Conservation (phyloP, 2,113 vertebrate species). For the Kryptolebias marmoratus region DNA sequence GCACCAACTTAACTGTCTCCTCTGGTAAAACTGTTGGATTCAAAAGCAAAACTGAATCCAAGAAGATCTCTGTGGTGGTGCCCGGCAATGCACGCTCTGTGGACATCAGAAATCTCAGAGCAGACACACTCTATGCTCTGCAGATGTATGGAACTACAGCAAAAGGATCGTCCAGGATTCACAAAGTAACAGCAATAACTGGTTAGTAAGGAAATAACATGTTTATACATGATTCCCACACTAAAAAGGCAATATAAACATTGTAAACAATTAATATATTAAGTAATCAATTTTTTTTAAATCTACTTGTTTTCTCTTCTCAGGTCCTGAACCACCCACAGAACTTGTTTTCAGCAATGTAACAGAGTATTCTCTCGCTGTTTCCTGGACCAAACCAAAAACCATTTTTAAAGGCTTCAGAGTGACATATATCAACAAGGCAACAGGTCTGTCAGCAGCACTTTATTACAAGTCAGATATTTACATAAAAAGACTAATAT, state of each 20-base stretch:
- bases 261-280: not conserved
- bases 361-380: constrained; percentile 75
- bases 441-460: constrained; percentile 67
- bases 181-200: constrained; percentile 70
- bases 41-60: constrained; percentile 60
- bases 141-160: constrained; percentile 64
- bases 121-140: constrained; percentile 63
- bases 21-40: constrained; percentile 52
- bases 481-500: not conserved
- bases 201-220: constrained; percentile 50
- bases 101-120: constrained; percentile 66
- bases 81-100: constrained; percentile 66
- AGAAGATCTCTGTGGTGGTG: constrained; percentile 73
- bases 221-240: not conserved
- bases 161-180: constrained; percentile 63
- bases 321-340: constrained; percentile 80
- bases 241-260: not conserved
- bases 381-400: constrained; percentile 81
- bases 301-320: constrained; percentile 9
- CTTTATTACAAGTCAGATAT: not conserved
- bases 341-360: constrained; percentile 80
- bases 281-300: not conserved
- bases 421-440: constrained; percentile 76
- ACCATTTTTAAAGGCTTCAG: constrained; percentile 67
- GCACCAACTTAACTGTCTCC: constrained; percentile 36